Conservation (phyloP, 2,113 vertebrate genomes). For the Epinephelus fuscoguttatus region DNA sequence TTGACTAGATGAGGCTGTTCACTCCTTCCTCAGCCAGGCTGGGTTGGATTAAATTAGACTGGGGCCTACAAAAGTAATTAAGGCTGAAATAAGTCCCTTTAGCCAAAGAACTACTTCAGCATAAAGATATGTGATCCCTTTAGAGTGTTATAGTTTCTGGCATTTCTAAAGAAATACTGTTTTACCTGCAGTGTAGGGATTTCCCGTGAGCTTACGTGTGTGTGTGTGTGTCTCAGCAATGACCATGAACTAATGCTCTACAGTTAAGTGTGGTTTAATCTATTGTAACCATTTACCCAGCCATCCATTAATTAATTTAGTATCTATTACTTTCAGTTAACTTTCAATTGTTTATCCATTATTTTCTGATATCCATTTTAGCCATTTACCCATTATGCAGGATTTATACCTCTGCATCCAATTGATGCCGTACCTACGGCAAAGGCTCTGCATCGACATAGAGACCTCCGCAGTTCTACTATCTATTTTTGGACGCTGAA, state of each 20-base stretch:
- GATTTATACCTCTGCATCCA: too few relatives aligned
- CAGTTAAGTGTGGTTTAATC: background rate
- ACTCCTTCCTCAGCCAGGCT: constrained; percentile 15
- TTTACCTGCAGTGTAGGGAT: constrained; percentile 48
- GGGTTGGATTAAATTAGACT: constrained; percentile 44
- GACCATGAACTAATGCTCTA: constrained; percentile 8
- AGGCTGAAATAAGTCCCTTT: constrained; percentile 43
- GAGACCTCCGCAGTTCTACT: too few relatives aligned
- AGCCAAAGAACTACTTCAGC: constrained; percentile 46
- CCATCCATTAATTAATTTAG: background rate
- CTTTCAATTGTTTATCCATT: background rate
- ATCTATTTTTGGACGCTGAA: too few relatives aligned
- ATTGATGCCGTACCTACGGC: too few relatives aligned
- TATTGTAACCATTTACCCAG: background rate
- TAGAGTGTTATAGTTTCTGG: constrained; percentile 34
- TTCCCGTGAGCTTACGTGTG: constrained; percentile 33
- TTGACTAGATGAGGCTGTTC: constrained; percentile 28
- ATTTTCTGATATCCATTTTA: background rate
- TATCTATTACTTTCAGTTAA: background rate
- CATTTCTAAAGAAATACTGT: constrained; percentile 42
- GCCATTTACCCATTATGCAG: background rate
- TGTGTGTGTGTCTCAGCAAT: background rate
- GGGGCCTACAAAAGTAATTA: constrained; percentile 52
- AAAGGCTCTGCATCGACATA: too few relatives aligned
- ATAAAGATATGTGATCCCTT: constrained; percentile 49